Conservation (phyloP, 2,113 vertebrate genomes). For the Chlorodrepanis virens region DNA sequence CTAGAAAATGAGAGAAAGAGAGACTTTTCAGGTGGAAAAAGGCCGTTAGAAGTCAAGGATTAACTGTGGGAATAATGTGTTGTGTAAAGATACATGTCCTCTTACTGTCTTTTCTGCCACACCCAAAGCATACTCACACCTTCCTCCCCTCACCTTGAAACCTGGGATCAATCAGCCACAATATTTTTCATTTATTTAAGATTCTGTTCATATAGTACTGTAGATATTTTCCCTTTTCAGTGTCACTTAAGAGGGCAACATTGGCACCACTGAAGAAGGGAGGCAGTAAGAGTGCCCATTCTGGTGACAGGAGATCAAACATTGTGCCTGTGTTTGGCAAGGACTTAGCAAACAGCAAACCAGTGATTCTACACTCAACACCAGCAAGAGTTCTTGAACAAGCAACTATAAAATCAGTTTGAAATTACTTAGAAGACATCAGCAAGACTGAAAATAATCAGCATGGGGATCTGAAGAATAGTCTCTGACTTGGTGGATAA, state of each 20-base stretch:
- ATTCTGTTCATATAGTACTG: neutral
- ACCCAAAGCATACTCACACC: neutral
- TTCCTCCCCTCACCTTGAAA: neutral
- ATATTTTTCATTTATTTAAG: neutral
- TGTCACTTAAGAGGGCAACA: neutral
- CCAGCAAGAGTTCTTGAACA: fast-evolving
- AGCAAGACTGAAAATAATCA: neutral
- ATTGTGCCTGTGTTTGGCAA: neutral
- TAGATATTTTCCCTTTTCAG: neutral
- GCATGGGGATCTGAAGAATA: neutral
- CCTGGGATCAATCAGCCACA: neutral
- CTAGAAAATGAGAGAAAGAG: neutral
- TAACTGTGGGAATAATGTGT: neutral
- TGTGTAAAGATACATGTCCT: neutral
- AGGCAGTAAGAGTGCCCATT: neutral
- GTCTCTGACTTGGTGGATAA: neutral
- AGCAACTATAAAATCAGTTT: neutral
- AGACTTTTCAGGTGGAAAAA: neutral
- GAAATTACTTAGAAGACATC: neutral
- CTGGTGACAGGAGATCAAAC: neutral
- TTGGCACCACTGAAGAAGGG: neutral
- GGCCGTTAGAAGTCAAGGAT: neutral
- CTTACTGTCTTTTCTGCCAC: neutral
- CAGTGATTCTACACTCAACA: neutral
- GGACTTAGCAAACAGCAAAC: neutral